Evolutionary conservation across 1,140 invertebrate genomes (phyloP), one percentile per base, ranked within the genome.

Genomic region (Lasaia peninsularis): DNA sequence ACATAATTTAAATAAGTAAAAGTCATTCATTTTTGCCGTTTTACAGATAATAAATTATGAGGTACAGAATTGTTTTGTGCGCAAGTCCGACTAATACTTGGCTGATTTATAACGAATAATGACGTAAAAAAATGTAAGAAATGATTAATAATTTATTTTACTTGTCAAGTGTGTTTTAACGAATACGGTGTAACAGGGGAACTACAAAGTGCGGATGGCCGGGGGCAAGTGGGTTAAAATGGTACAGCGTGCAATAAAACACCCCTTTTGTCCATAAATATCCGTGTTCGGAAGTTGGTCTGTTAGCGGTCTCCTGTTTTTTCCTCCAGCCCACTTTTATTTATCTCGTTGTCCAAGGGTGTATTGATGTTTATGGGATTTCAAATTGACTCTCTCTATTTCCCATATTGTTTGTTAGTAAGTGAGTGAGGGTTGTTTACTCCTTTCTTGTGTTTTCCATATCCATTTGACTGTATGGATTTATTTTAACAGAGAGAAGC

Each of bases 211-310:
- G 78, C 71, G 74, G 75, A 83, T 78, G 60, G 81, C 84, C 82
- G 69, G 73, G 74, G 82, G 82, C 84, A 79, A 87, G 73, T 78
- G 78, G 82, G 84, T 81, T 87, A 87, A 84, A 87, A 75, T 80
- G 76, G 79, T 71, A 76, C 75, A 86, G 60, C 54, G 71, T 57
- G 79, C 80, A 78, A 86, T 88, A 88, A 88, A 88, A 73, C 80
- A 86, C 74, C 85, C 84, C 80, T 78, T 76, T 69, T 80, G 71
- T 76, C 78, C 80, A 88, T 88, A 88, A 88, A 88, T 88, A 88
- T 86, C 79, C 80, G 44, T 48, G 76, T 86, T 86, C 82, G 85
- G 85, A 86, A 86, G 72, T 80, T 73, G 78, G 65, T 80, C 83
- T 78, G 81, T 86, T 86, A 83, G 82, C 77, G 85, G 82, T 83